phyloP scores from a whole-genome alignment of 2,797 vertebrate species.

The Cichlasoma orientale region DNA sequence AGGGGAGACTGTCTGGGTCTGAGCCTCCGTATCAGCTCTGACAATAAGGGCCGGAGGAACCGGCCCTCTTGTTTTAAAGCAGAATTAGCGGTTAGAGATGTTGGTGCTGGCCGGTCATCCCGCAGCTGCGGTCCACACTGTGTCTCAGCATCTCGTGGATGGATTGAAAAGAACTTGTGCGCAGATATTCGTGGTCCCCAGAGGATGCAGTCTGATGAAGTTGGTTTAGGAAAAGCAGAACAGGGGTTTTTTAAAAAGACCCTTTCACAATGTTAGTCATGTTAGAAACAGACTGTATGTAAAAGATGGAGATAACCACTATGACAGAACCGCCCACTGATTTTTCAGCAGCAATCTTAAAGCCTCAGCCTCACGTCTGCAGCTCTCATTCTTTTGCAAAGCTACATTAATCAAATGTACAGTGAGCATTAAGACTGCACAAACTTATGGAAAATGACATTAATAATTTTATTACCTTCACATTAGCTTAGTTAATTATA shows the following conservation, averaged over 20 bases:
- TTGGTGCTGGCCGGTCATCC: not conserved
- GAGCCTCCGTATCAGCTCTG: constrained; percentile 41
- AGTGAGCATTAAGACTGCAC: too few relatives aligned
- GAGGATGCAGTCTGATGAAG: not conserved
- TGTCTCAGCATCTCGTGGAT: not conserved
- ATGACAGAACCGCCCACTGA: not conserved
- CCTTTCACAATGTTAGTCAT: not conserved
- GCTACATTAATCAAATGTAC: too few relatives aligned
- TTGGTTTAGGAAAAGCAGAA: not conserved
- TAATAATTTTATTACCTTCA: too few relatives aligned
- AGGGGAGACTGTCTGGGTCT: constrained; percentile 26
- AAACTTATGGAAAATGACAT: too few relatives aligned
- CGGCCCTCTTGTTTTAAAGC: constrained; percentile 31
- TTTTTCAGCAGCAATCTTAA: not conserved
- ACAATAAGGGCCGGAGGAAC: constrained; percentile 2
- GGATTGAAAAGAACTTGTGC: not conserved
- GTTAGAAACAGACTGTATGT: not conserved
- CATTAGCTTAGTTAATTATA: not conserved
- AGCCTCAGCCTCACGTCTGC: not conserved
- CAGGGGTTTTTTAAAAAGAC: too few relatives aligned
- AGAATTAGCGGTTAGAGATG: not conserved
- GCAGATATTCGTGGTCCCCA: not conserved
- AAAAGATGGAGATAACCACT: not conserved
- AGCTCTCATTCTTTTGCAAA: too few relatives aligned
- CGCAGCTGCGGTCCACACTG: not conserved